Evolutionary conservation across 2,113 vertebrate species (phyloP), one percentile per base, ranked within the genome.

Genomic region (Oncorhynchus gorbuscha): DNA sequence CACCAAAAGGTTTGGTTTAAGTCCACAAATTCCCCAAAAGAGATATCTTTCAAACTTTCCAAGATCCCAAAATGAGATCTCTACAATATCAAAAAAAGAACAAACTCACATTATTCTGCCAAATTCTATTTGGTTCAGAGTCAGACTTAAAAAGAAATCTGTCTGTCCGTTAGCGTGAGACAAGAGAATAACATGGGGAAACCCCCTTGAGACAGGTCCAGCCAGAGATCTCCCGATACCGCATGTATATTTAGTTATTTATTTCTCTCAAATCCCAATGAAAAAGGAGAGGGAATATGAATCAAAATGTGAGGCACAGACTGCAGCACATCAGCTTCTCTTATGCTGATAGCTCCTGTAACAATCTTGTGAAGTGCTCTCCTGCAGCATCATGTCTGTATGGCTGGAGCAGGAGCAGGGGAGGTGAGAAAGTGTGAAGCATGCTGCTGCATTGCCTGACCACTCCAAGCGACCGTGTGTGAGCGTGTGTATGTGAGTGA

Each of bases 201-300:
- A 87, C 79, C 81, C 74, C 88, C 90, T 89, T 64, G 45, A 81
- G 71, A 86, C 72, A 73, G 79, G 71, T 83, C 86, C 89, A 90
- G 89, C 90, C 82, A 90, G 88, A 45, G 39, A 87, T 89, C 89
- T 90, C 83, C 85, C 87, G 86, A 87, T 86, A 89, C 84, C 51
- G 16, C 51, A 14, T 72, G 39, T 74, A 81, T 76, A 81, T 76
- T 39, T 71, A 73, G 85, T 85, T 89, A 87, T 91, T 89, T 91
- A 87, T 87, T 88, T 86, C 85, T 87, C 81, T 85, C 84, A 73
- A 64, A 83, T 58, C 81, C 87, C 81, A 86, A 86, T 86, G 84
- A 83, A 88, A 86, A 83, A 70, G 78, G 64, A 68, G 86, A 88
- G 82, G 9, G 9, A 45, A 11, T 11, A 45, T 45, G 8, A 45